These are phyloP conservation scores for Pseudopleuronectes americanus DNA, from an alignment of 2,797 vertebrate species.

Conservation along the genomic window DNA sequence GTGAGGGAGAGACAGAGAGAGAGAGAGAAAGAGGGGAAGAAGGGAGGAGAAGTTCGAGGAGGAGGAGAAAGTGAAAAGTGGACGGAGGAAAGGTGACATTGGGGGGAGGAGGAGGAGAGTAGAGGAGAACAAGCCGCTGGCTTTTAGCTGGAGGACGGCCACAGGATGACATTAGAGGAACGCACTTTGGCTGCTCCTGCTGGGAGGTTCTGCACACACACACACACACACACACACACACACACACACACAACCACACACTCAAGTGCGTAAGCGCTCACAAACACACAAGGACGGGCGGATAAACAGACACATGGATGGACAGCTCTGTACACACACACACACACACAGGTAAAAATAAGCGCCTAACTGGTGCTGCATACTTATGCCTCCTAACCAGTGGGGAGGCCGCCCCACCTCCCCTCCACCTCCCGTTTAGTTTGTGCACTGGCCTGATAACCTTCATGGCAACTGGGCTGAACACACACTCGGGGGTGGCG, in stretches of 20 bases:
- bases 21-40: background rate
- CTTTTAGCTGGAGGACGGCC: slow-evolving; percentile 79
- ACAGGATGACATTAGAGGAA: slow-evolving; percentile 76
- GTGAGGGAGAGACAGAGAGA: background rate
- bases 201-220: slow-evolving; percentile 63
- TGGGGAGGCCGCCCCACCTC: slow-evolving; percentile 62
- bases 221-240: slow-evolving; percentile 35
- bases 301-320: slow-evolving; percentile 60
- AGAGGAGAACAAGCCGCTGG: slow-evolving; percentile 65
- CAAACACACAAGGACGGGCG: slow-evolving; percentile 43
- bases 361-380: slow-evolving; percentile 63
- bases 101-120: slow-evolving; percentile 61
- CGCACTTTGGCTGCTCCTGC: slow-evolving; percentile 80
- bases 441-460: slow-evolving; percentile 76
- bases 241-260: slow-evolving; percentile 8
- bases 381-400: slow-evolving; percentile 76
- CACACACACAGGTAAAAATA: slow-evolving; percentile 47
- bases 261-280: background rate
- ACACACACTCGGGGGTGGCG: slow-evolving; percentile 66
- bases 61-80: slow-evolving; percentile 15
- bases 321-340: slow-evolving; percentile 38
- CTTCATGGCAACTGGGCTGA: slow-evolving; percentile 75
- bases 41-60: slow-evolving; percentile 9
- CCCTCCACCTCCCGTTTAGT: slow-evolving; percentile 62
- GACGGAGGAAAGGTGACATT: slow-evolving; percentile 26